phyloP scores from a whole-genome alignment of 92 coral and sea anemone genomes.

The Actinostola sp. region DNA sequence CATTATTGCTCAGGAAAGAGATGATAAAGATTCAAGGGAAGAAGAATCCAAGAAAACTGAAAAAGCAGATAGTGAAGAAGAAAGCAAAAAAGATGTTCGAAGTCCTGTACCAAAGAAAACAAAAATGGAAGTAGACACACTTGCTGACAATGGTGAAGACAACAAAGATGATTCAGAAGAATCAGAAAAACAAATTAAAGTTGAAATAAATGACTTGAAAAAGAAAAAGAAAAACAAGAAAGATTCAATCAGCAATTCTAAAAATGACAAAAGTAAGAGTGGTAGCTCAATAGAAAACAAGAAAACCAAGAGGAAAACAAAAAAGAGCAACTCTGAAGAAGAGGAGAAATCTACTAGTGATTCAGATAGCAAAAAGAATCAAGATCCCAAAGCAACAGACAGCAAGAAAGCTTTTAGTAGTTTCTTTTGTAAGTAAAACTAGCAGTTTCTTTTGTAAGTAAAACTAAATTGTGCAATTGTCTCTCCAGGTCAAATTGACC shows the following conservation, averaged over 20 bases:
- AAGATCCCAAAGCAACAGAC: conserved; percentile 16
- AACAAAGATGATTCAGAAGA: conserved; percentile 17
- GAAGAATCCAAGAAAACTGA: not conserved
- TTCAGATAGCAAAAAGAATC: conserved; percentile 11
- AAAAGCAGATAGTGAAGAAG: not conserved
- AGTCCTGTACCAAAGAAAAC: conserved; percentile 23
- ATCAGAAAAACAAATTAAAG: not conserved
- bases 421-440: conserved; percentile 77
- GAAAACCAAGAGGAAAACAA: conserved; percentile 35
- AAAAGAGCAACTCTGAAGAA: conserved; percentile 4
- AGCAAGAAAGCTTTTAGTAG: conserved; percentile 62
- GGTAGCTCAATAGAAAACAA: conserved; percentile 11
- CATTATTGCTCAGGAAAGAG: not conserved
- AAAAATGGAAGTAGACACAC: not conserved
- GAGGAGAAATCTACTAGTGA: conserved; percentile 19
- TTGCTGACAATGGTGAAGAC: conserved; percentile 2
- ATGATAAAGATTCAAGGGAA: not conserved
- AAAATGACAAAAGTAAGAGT: conserved; percentile 6
- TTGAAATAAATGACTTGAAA: conserved; percentile 10
- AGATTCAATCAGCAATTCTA: conserved; percentile 15
- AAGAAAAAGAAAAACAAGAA: conserved; percentile 2
- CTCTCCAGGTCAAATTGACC: too few relatives aligned
- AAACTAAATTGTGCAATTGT: not conserved
- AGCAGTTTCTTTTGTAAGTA: conserved; percentile 78
- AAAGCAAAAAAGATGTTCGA: conserved; percentile 6